Percentiles rank a stretch among this genome's conserved stretches.
phyloP scores from a whole-genome alignment of 1,140 invertebrate species.

The Acromyrmex echinatior region DNA sequence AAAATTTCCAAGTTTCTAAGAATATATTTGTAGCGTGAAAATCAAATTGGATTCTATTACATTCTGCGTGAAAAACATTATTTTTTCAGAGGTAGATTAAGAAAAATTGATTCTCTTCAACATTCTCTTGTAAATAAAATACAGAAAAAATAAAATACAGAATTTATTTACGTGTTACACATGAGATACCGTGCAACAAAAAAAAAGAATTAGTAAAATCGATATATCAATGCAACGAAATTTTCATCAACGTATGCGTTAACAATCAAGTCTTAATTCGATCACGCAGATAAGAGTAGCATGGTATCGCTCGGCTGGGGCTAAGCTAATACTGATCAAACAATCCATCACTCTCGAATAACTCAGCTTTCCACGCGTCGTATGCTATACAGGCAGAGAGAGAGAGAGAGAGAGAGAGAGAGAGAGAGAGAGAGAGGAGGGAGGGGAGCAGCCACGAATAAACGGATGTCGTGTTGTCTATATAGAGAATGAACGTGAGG shows the following conservation, averaged over 20 bases:
- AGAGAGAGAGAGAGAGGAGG: background rate
- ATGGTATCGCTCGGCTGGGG: conserved; percentile 23
- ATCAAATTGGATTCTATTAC: background rate
- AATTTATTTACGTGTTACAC: background rate
- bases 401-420: background rate
- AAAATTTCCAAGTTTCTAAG: background rate
- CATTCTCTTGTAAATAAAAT: background rate
- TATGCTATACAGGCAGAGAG: conserved; percentile 4
- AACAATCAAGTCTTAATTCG: conserved; percentile 57
- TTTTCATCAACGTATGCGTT: background rate
- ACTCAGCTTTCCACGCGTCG: conserved; percentile 41
- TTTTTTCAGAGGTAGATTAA: background rate
- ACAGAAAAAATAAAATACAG: background rate
- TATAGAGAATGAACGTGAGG: conserved; percentile 34
- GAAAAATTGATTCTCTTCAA: background rate
- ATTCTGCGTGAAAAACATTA: too few species aligned
- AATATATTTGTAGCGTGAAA: background rate
- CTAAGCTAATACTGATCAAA: conserved; percentile 58
- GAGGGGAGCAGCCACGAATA: conserved; percentile 22
- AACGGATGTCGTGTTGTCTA: conserved; percentile 54
- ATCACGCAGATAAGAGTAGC: conserved; percentile 22
- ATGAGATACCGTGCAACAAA: background rate
- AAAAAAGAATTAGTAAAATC: background rate
- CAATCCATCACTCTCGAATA: conserved; percentile 64
- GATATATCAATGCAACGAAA: background rate